These are phyloP conservation scores for Harpegnathos saltator DNA, from an alignment of 1,140 invertebrate genomes.

Conservation along the genomic window DNA sequence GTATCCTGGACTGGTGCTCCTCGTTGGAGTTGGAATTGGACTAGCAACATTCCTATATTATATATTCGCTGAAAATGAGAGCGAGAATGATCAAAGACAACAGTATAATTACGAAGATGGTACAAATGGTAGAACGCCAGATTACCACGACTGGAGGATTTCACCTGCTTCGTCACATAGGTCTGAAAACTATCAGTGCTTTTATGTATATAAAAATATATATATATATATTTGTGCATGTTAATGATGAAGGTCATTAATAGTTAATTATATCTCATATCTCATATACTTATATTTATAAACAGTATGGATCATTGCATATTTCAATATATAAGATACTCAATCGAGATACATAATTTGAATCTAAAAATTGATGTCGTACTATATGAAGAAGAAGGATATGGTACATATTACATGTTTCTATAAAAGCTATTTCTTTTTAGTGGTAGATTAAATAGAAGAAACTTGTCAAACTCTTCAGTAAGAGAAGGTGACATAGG, in stretches of 20 bases:
- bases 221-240: constrained; percentile 10
- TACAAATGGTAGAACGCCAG: not conserved
- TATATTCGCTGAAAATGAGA: constrained; percentile 65
- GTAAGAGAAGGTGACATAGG: constrained; percentile 14
- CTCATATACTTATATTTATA: not conserved
- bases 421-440: constrained; percentile 25
- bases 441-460: constrained; percentile 28
- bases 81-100: constrained; percentile 23
- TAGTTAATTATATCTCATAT: not conserved
- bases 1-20: constrained; percentile 66
- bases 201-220: not conserved
- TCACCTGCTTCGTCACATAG: constrained; percentile 1
- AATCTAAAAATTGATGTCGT: not conserved
- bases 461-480: constrained; percentile 16
- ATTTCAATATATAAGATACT: not conserved
- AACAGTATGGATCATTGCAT: not conserved
- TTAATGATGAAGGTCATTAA: constrained; percentile 29
- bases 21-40: constrained; percentile 72
- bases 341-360: not conserved
- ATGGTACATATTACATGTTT: not conserved
- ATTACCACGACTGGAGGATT: not conserved
- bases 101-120: not conserved
- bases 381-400: not conserved
- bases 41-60: constrained; percentile 75
- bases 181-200: not conserved